Conservation (phyloP, 2,113 vertebrate species). For the Sclerurus mexicanus region DNA sequence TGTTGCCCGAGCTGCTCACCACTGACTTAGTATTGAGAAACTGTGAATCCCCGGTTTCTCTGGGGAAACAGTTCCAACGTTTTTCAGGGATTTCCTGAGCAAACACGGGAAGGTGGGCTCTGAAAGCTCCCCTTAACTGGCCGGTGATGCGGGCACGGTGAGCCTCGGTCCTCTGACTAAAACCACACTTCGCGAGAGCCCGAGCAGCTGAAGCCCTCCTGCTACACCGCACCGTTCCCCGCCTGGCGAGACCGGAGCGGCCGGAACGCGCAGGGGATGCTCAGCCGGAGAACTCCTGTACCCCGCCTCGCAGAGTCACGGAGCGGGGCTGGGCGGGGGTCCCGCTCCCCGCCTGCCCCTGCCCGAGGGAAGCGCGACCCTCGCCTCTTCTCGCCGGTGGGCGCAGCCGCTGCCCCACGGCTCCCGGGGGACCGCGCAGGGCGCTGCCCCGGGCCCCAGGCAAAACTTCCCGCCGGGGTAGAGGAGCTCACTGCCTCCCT, state of each 20-base stretch:
- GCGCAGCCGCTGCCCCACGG: background rate
- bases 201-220: background rate
- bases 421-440: too few relatives aligned
- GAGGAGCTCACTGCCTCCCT: background rate
- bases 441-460: background rate
- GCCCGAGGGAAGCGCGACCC: too few relatives aligned
- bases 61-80: background rate
- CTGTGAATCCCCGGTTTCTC: background rate
- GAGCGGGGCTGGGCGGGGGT: background rate
- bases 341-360: background rate
- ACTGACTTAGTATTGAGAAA: background rate
- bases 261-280: background rate
- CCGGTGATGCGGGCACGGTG: rapidly evolving
- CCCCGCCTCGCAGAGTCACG: background rate
- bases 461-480: background rate
- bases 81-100: background rate
- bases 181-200: background rate
- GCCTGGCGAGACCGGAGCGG: rapidly evolving
- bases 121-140: background rate
- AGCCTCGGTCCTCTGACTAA: too few relatives aligned
- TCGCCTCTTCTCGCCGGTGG: background rate
- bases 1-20: background rate
- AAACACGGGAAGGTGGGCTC: background rate
- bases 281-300: background rate
- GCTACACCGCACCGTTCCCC: rapidly evolving